Percentiles rank a stretch among this genome's conserved stretches.
Evolutionary conservation across 2,888 invertebrate species (phyloP).

Genomic region (Dusona sp.): DNA sequence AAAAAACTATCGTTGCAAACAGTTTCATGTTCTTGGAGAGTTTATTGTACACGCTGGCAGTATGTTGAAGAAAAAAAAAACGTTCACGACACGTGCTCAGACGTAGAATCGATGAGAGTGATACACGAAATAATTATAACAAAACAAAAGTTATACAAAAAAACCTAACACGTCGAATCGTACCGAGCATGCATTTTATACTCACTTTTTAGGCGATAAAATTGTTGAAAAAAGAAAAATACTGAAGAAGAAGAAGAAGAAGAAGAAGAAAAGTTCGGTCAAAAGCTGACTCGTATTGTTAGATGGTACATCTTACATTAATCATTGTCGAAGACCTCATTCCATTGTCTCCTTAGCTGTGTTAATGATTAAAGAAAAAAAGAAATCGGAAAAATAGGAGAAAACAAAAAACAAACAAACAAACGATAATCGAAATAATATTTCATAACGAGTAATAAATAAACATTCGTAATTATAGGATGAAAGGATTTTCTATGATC

Average conservation of each 20-base stretch:
- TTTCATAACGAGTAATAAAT: slow-evolving; percentile 62
- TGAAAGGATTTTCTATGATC: slow-evolving; percentile 58
- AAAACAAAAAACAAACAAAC: slow-evolving; percentile 34
- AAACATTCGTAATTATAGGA: slow-evolving; percentile 60
- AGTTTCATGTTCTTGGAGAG: slow-evolving; percentile 54
- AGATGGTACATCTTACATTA: slow-evolving; percentile 67
- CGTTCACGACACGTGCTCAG: slow-evolving; percentile 36
- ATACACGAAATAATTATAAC: slow-evolving; percentile 23
- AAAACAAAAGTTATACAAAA: slow-evolving; percentile 16
- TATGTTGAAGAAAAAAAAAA: slow-evolving; percentile 16
- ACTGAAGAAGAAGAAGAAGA: slow-evolving; percentile 28
- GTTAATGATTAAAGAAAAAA: slow-evolving; percentile 69
- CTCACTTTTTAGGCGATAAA: slow-evolving; percentile 60
- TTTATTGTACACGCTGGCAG: slow-evolving; percentile 53
- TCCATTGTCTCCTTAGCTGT: slow-evolving; percentile 77
- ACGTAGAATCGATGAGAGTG: slow-evolving; percentile 35
- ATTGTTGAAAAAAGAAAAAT: slow-evolving; percentile 50
- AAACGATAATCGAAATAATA: slow-evolving; percentile 65
- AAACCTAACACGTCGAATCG: slow-evolving; percentile 50
- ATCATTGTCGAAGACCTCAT: slow-evolving; percentile 70
- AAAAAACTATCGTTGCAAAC: slow-evolving; percentile 50
- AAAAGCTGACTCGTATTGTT: slow-evolving; percentile 60
- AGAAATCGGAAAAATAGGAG: slow-evolving; percentile 14
- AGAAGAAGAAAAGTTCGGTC: slow-evolving; percentile 26
- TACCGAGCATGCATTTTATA: slow-evolving; percentile 64